Conservation (phyloP, 2,113 vertebrate genomes). For the Cygnus atratus region DNA sequence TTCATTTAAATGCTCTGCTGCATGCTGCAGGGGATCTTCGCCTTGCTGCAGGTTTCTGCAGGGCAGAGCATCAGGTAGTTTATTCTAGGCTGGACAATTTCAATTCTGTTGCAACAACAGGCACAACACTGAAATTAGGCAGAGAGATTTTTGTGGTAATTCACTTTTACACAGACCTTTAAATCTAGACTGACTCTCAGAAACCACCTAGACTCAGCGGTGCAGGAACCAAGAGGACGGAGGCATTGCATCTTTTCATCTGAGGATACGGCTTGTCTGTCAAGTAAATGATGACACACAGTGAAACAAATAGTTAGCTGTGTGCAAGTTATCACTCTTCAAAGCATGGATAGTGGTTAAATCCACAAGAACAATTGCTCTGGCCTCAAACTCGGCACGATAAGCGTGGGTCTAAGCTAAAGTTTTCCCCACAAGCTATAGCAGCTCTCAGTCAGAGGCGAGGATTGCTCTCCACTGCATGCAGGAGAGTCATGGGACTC, state of each 20-base stretch:
- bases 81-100: not conserved
- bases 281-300: not conserved
- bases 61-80: not conserved
- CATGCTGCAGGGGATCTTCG: not conserved
- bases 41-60: not conserved
- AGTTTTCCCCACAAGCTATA: not conserved
- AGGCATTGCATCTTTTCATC: not conserved
- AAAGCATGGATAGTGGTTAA: not conserved
- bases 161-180: not conserved
- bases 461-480: not conserved
- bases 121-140: not conserved
- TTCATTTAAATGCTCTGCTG: not conserved
- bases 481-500: not conserved
- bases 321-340: not conserved
- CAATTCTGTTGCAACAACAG: not conserved
- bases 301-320: not conserved
- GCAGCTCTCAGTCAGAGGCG: not conserved
- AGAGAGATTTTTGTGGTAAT: not conserved
- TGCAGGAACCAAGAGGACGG: not conserved
- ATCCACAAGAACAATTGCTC: not conserved
- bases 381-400: not conserved
- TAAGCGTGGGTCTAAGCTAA: not conserved
- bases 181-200: not conserved
- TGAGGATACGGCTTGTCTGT: too few relatives aligned
- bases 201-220: not conserved